Evolutionary conservation across 64 coral and sea anemone species (phyloP), one percentile per base, ranked within the genome.

Genomic region (Pachyseris speciosa): DNA sequence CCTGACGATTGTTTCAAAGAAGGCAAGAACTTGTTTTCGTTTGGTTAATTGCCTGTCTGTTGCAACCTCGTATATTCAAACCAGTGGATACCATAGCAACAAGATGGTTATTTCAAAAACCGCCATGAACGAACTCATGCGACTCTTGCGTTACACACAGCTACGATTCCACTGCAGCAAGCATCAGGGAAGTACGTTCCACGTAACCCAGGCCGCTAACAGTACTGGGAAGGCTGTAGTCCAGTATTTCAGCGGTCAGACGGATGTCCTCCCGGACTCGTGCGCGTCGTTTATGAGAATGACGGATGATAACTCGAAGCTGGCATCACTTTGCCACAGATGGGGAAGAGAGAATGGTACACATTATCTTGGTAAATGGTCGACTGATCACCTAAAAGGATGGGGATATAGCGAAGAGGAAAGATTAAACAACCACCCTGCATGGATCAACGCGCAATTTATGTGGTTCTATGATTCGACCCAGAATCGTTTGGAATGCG

Each of bases 231-330:
- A n/a, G n/a, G n/a, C n/a, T n/a, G n/a, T n/a, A n/a, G n/a, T n/a
- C n/a, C n/a, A 72, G 5, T 45, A 74, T 22, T 74, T 74, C 24
- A 44, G 71, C 41, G 71, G 71, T 9, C 71, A 45, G 71, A 74
- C 71, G 0, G 38, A 74, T 34, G 22, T 25, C 2, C 3, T 45
- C 0, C 72, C 72, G 1, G 2, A 16, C 2, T 28, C 72, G 0
- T 76, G 72, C 6, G n/a, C 5, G 16, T 76, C 72, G 27, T 76
- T 31, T 50, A 1, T 15, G 7, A 28, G n/a, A 51, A 51, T 76
- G 72, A 13, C 28, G 1, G 72, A 76, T n/a, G 72, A 76, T 51
- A 28, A 48, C 12, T 76, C 72, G 2, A 2, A 30, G 24, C 24
- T 76, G 11, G 41, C 72, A 25, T 15, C 3, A 4, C n/a, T 0